Evolutionary conservation across 2,113 vertebrate genomes (phyloP).

Genomic region (Mormoops blainvillei): DNA sequence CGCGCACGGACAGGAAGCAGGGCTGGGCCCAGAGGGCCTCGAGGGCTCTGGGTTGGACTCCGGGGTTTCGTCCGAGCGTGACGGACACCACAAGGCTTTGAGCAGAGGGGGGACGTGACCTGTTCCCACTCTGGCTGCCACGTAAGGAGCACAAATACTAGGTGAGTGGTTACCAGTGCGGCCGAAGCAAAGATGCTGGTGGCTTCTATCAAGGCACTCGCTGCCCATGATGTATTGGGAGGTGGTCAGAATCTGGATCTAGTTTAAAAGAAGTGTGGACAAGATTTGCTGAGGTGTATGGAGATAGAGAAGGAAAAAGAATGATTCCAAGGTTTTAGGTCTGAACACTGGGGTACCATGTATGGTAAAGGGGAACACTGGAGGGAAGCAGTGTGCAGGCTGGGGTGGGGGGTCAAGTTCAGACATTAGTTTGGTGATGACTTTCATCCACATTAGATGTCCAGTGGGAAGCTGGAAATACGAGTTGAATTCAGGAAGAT

Average conservation of each 20-base stretch:
- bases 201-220: neutral
- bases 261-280: neutral
- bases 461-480: too few relatives aligned
- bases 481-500: neutral
- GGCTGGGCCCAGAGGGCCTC: neutral
- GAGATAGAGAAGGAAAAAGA: neutral
- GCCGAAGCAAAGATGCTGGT: neutral
- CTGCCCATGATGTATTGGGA: neutral
- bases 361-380: neutral
- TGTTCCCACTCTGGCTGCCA: neutral
- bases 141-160: too few relatives aligned
- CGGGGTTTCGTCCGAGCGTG: too few relatives aligned
- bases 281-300: neutral
- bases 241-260: neutral
- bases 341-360: neutral
- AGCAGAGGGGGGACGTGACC: neutral
- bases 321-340: too few relatives aligned
- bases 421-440: neutral
- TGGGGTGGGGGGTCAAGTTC: neutral
- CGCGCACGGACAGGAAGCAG: accelerated
- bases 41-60: accelerated
- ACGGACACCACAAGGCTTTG: neutral
- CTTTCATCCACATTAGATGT: neutral
- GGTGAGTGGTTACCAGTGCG: neutral
- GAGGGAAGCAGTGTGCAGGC: too few relatives aligned